phyloP scores from a whole-genome alignment of 2,888 invertebrate species.

The Idaea aversata region DNA sequence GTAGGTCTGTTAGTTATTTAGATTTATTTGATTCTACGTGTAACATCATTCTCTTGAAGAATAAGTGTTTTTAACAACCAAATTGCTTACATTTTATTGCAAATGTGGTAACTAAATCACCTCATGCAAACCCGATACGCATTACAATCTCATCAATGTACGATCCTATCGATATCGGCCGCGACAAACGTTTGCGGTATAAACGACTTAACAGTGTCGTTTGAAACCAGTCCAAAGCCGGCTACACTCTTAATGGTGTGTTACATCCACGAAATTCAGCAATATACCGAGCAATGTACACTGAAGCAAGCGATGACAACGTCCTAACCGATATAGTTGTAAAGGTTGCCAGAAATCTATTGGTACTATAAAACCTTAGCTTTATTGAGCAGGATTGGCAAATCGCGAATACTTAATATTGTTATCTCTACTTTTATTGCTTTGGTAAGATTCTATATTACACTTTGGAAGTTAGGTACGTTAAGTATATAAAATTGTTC shows the following conservation, averaged over 20 bases:
- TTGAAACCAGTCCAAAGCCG: slow-evolving; percentile 32
- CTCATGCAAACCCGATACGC: neutral
- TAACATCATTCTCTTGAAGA: too few relatives aligned
- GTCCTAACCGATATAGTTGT: neutral
- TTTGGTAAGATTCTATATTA: neutral
- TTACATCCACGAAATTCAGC: slow-evolving; percentile 9
- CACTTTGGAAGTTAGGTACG: neutral
- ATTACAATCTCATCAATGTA: slow-evolving; percentile 3
- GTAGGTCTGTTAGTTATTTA: neutral
- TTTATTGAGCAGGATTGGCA: neutral
- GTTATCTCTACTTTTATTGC: neutral
- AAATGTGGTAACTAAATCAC: neutral
- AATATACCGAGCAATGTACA: slow-evolving; percentile 1
- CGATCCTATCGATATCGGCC: neutral
- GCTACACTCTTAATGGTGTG: slow-evolving; percentile 22
- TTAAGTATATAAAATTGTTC: neutral
- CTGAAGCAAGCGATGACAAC: neutral
- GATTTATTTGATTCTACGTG: neutral
- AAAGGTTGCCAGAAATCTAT: slow-evolving; percentile 1
- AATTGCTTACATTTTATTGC: neutral
- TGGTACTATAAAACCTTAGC: neutral
- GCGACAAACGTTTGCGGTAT: slow-evolving; percentile 2
- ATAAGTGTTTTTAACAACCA: too few relatives aligned
- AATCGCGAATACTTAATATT: slow-evolving; percentile 1
- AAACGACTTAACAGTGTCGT: slow-evolving; percentile 22